Evolutionary conservation across 2,797 vertebrate species (phyloP), one percentile per base, ranked within the genome.

Genomic region (Sciaenops ocellatus): DNA sequence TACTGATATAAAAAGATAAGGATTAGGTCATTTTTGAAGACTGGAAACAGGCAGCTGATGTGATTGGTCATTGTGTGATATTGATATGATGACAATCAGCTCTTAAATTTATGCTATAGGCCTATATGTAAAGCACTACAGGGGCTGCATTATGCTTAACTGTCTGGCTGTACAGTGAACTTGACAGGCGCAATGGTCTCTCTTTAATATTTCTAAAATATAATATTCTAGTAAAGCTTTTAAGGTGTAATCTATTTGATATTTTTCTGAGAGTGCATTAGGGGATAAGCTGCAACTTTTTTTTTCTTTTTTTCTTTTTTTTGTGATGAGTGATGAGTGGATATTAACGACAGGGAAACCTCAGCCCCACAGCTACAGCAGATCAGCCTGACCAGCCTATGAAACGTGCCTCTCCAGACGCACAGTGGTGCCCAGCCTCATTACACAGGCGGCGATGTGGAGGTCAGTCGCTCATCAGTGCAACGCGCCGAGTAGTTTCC

Each of bases 341-440:
- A 20, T 5, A 24, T 28, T 30, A 34, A 18, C 3, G 22, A 34
- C 44, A 11, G 62, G 64, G 28, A 30, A 38, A 8, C 70, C 57
- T 54, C 16, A 51, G 59, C 42, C 22, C 34, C 55, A 16, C 59
- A 46, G 13, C 63, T 18, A 3, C 70, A 61, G 50, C 84, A 9
- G 50, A 47, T 8, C 71, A 57, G 64, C 59, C 62, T 47, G 55
- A 16, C 64, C 78, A 75, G 80, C 52, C 56, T 18, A 12, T 52
- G 57, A 70, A 60, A 87, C 86, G 90, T 83, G 88, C 87, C 80
- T 71, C 77, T 69, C 83, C 83, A 87, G 78, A 83, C 87, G 84
- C 86, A 77, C 84, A 72, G 63, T 3, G 70, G 67, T 47, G 57
- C 18, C 69, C 82, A 76, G 56, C 71, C 50, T 3, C 74, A 57